phyloP scores from a whole-genome alignment of 1,140 invertebrate genomes.

The Trichoplusia ni region DNA sequence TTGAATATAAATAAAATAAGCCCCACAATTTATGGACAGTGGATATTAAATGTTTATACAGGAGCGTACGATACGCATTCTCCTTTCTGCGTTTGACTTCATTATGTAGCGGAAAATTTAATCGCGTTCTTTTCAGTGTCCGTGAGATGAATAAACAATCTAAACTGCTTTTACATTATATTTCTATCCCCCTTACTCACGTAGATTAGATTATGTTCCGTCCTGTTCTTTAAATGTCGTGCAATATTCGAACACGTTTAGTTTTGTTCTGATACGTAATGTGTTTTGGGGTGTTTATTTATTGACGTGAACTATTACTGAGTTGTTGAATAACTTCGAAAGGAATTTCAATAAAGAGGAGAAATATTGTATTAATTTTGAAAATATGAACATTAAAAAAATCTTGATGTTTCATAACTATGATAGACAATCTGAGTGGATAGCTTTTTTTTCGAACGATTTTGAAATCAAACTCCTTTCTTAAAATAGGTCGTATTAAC shows the following conservation, averaged over 20 bases:
- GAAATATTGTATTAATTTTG: too few species aligned
- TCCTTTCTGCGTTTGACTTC: conserved; percentile 62
- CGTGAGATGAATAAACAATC: conserved; percentile 75
- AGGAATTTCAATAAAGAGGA: too few species aligned
- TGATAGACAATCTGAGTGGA: too few species aligned
- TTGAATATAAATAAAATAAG: conserved; percentile 12
- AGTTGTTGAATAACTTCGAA: too few species aligned
- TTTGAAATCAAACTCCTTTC: too few species aligned
- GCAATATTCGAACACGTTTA: neutral
- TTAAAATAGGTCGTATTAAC: too few species aligned
- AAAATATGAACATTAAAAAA: too few species aligned
- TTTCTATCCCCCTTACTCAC: conserved; percentile 5
- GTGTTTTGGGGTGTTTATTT: neutral
- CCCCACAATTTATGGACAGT: conserved; percentile 24
- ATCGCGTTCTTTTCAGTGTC: conserved; percentile 70
- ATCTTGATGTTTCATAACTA: too few species aligned
- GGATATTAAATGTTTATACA: conserved; percentile 30
- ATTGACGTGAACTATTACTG: too few species aligned
- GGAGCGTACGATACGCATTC: conserved; percentile 18
- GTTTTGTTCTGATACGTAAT: neutral
- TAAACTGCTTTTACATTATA: conserved; percentile 44
- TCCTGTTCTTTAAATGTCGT: neutral
- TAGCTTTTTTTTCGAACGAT: too few species aligned
- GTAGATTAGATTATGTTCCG: neutral
- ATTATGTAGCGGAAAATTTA: conserved; percentile 78